These are phyloP conservation scores for Actenoides hombroni DNA, from an alignment of 2,113 vertebrate species.

Conservation along the genomic window DNA sequence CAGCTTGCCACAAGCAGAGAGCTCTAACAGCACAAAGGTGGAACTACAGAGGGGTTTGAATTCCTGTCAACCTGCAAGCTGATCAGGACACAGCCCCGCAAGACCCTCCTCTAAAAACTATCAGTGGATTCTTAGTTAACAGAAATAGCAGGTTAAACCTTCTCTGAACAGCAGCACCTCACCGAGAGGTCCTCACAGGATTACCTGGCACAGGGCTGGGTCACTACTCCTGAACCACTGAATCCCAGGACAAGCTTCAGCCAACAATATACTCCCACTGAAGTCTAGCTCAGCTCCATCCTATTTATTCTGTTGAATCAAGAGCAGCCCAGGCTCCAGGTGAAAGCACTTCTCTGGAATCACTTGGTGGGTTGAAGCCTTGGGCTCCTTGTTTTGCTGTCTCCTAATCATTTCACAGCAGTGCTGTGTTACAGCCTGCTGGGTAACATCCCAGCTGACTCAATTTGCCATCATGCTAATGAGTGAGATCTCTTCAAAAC, in stretches of 20 bases:
- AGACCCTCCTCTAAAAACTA: not conserved
- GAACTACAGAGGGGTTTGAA: not conserved
- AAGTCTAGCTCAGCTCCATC: not conserved
- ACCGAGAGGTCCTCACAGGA: not conserved
- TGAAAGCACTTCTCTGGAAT: slow-evolving; percentile 5
- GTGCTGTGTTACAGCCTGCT: not conserved
- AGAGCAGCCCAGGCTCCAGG: not conserved
- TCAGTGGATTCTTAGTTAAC: not conserved
- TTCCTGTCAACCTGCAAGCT: not conserved
- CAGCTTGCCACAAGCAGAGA: not conserved
- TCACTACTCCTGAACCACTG: not conserved
- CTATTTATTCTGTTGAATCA: not conserved
- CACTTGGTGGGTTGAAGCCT: not conserved
- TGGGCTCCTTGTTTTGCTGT: accelerated
- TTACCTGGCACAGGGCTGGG: accelerated
- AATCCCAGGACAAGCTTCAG: not conserved
- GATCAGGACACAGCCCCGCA: not conserved
- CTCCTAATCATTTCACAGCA: not conserved
- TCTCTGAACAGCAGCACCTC: not conserved
- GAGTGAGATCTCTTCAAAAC: not conserved
- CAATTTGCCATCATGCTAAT: not conserved
- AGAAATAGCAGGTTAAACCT: not conserved
- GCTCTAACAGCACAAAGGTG: not conserved
- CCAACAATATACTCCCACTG: accelerated
- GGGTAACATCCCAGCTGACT: not conserved